Percentiles rank a stretch among this genome's conserved stretches.
phyloP scores from a whole-genome alignment of 2,113 vertebrate species.

The Aplodontia rufa region DNA sequence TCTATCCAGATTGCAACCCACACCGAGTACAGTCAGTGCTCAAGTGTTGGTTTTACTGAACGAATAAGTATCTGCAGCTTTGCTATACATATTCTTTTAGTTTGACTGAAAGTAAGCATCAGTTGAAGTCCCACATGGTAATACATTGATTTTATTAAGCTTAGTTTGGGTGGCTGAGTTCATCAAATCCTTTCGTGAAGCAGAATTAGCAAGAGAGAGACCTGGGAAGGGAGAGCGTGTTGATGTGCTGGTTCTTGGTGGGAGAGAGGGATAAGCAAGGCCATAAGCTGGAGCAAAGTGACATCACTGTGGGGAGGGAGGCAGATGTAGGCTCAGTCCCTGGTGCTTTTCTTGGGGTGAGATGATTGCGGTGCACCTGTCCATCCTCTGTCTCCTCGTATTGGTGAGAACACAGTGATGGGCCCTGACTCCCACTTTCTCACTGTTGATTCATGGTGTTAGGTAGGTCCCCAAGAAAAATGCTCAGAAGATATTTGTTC shows the following conservation, averaged over 20 bases:
- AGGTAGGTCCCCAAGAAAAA: background rate
- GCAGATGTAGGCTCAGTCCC: background rate
- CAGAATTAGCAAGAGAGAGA: background rate
- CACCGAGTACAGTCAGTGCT: background rate
- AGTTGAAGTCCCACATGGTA: background rate
- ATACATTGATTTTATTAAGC: background rate
- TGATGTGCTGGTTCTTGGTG: background rate
- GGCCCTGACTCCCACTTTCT: background rate
- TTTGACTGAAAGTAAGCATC: background rate
- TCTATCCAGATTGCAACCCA: background rate
- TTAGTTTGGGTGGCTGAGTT: background rate
- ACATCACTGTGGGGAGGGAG: background rate
- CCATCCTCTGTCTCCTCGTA: fast-evolving
- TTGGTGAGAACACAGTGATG: background rate
- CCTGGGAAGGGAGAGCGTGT: background rate
- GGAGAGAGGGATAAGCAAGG: background rate
- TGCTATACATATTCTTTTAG: background rate
- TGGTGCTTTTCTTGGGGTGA: fast-evolving
- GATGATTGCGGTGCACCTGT: background rate
- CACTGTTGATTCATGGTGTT: background rate
- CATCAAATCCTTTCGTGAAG: background rate
- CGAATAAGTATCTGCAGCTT: background rate
- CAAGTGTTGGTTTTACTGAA: background rate
- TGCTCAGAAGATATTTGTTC: background rate
- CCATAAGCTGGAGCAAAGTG: background rate